Evolutionary conservation across 2,113 vertebrate genomes (phyloP).

Genomic region (Dasyurus viverrinus): DNA sequence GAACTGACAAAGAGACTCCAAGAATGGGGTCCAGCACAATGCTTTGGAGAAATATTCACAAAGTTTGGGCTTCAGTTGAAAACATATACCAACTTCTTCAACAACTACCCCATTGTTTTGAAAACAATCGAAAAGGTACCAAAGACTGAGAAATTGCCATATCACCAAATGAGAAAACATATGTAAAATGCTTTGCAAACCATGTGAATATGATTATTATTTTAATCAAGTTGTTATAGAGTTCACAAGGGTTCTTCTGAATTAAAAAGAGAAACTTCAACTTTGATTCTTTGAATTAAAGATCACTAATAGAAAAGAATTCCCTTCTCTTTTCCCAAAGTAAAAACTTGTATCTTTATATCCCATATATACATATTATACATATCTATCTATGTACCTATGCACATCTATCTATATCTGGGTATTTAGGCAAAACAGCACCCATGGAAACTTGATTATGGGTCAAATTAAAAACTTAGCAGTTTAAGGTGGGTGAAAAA

Average conservation of each 20-base stretch:
- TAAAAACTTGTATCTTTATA: too few relatives aligned
- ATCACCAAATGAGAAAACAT: background rate
- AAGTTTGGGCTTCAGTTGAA: slow-evolving; percentile 85
- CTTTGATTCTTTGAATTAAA: background rate
- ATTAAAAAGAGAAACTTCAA: background rate
- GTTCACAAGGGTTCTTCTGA: background rate
- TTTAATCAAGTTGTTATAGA: background rate
- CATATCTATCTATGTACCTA: background rate
- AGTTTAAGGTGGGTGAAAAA: background rate
- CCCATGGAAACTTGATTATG: background rate
- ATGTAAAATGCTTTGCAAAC: background rate
- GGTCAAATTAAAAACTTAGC: background rate
- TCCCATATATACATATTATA: background rate
- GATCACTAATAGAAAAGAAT: background rate
- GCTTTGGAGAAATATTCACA: slow-evolving; percentile 85
- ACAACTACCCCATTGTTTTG: slow-evolving; percentile 88
- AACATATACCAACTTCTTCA: slow-evolving; percentile 87
- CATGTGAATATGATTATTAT: background rate
- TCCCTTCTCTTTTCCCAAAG: background rate
- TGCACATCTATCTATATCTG: background rate
- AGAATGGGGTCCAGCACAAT: slow-evolving; percentile 86
- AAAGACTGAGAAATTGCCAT: background rate
- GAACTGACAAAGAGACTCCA: slow-evolving; percentile 82
- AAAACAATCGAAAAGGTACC: slow-evolving; percentile 88
- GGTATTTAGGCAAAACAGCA: background rate